Percentiles rank a stretch among this genome's conserved stretches.
phyloP scores from a whole-genome alignment of 2,797 vertebrate species.

The Melanotaenia boesemani region DNA sequence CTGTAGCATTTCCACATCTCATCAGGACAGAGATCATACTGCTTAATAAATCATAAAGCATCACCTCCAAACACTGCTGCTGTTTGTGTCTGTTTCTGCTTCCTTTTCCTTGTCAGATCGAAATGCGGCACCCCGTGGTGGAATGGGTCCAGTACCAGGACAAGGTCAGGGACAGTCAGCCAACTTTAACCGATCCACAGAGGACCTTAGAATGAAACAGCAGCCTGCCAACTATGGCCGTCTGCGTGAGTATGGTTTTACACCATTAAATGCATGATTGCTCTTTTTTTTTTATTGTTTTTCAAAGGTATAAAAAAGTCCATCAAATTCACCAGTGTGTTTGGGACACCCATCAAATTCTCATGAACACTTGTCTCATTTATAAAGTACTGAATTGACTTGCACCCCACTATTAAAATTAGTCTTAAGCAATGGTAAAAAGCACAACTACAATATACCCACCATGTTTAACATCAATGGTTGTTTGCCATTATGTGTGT shows the following conservation, averaged over 20 bases:
- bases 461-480: too few species aligned
- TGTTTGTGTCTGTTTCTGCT: slow-evolving; percentile 26
- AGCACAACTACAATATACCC: too few species aligned
- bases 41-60: slow-evolving; percentile 32
- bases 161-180: slow-evolving; percentile 69
- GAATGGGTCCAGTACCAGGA: slow-evolving; percentile 63
- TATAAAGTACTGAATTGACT: too few species aligned
- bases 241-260: slow-evolving; percentile 86
- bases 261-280: neutral
- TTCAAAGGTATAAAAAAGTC: too few species aligned
- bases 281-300: too few species aligned
- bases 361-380: too few species aligned
- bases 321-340: too few species aligned
- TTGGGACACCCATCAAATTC: too few species aligned
- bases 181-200: slow-evolving; percentile 89
- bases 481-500: too few species aligned
- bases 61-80: slow-evolving; percentile 16
- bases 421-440: too few species aligned
- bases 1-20: slow-evolving; percentile 54
- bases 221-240: slow-evolving; percentile 87
- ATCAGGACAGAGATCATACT: slow-evolving; percentile 29
- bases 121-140: slow-evolving; percentile 80
- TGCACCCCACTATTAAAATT: too few species aligned
- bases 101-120: slow-evolving; percentile 33
- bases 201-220: slow-evolving; percentile 90